Evolutionary conservation across 2,888 invertebrate species (phyloP).

Genomic region (Melanostoma mellinum): DNA sequence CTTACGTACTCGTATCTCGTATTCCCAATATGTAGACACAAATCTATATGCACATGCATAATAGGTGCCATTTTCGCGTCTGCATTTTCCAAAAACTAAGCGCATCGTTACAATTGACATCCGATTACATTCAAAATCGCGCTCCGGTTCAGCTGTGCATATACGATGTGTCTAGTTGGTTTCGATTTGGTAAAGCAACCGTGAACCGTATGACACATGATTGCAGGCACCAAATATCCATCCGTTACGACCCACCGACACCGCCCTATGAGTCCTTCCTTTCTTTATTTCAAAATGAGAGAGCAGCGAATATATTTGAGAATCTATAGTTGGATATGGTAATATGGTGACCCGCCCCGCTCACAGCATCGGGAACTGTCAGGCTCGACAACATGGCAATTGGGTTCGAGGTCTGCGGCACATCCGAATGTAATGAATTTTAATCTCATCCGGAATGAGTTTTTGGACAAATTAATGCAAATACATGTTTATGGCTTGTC

Average conservation of each 20-base stretch:
- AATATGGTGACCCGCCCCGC: neutral
- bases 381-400: constrained; percentile 49
- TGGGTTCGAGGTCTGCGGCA: constrained; percentile 58
- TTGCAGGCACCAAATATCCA: constrained; percentile 6
- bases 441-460: constrained; percentile 70
- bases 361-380: constrained; percentile 23
- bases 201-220: constrained; percentile 13
- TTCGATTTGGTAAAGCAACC: constrained; percentile 11
- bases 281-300: neutral
- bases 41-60: neutral
- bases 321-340: neutral
- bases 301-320: neutral
- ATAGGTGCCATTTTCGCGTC: constrained; percentile 16
- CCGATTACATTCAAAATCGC: constrained; percentile 61
- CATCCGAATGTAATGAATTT: constrained; percentile 71
- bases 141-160: constrained; percentile 25
- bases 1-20: too few species aligned
- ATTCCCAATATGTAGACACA: neutral
- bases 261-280: too few species aligned
- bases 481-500: constrained; percentile 70
- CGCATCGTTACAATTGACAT: constrained; percentile 65
- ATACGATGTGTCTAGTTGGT: constrained; percentile 20
- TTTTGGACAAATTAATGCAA: constrained; percentile 72
- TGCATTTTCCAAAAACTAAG: constrained; percentile 44
- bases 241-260: too few species aligned